Evolutionary conservation across 2,113 vertebrate species (phyloP).

Genomic region (Ornithorhynchus anatinus): DNA sequence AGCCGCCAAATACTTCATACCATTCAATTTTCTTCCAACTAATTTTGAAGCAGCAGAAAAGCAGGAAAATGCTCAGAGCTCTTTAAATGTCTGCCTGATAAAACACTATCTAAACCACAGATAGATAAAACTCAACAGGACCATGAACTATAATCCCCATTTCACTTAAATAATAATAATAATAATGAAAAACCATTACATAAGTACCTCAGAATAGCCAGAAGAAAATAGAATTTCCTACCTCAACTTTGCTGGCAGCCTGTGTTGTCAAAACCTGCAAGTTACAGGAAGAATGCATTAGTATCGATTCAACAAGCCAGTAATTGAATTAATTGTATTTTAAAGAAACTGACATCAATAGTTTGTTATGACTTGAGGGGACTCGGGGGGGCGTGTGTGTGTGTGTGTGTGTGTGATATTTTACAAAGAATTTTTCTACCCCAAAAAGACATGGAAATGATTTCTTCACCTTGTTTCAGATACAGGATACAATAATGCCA

Average conservation of each 20-base stretch:
- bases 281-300: conserved; percentile 64
- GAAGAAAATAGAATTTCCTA: conserved; percentile 53
- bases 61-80: not conserved
- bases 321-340: conserved; percentile 68
- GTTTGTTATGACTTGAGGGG: conserved; percentile 47
- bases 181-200: not conserved
- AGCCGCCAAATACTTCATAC: not conserved
- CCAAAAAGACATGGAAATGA: not conserved
- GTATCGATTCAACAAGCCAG: conserved; percentile 59
- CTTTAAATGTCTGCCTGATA: not conserved
- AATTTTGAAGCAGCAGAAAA: not conserved
- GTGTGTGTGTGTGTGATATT: no score
- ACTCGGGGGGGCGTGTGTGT: not conserved
- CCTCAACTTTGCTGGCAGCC: conserved; percentile 57
- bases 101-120: not conserved
- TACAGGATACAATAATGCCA: no score
- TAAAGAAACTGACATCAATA: conserved; percentile 61
- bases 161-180: not conserved
- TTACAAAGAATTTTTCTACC: not conserved
- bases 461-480: no score
- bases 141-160: not conserved
- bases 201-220: not conserved
- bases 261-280: conserved; percentile 61
- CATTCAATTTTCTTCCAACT: fast-evolving
- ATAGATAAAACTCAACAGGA: not conserved